These are phyloP conservation scores for Propithecus coquereli DNA, from an alignment of 2,113 vertebrate genomes.

Conservation along the genomic window DNA sequence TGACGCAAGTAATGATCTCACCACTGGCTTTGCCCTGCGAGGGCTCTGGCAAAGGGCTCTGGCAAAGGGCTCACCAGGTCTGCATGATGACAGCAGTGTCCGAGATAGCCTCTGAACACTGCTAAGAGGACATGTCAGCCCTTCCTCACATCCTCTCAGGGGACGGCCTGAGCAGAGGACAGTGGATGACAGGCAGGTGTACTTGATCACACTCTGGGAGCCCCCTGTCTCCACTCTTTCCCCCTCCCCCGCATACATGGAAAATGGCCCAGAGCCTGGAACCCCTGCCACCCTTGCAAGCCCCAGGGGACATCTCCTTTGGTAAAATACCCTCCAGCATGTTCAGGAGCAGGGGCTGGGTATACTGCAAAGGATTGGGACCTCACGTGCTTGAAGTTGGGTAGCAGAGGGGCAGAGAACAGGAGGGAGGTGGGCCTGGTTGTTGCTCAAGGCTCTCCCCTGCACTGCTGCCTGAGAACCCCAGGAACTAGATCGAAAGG, in stretches of 20 bases:
- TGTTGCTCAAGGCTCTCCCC: neutral
- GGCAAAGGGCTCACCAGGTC: neutral
- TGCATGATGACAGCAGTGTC: neutral
- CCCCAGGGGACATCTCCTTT: neutral
- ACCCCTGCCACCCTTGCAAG: neutral
- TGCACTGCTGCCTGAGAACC: neutral
- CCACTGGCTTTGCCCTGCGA: neutral
- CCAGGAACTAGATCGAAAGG: neutral
- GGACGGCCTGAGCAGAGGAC: neutral
- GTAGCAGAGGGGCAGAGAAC: neutral
- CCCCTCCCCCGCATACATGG: neutral
- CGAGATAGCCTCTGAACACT: neutral
- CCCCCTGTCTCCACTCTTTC: neutral
- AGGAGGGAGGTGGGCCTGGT: neutral
- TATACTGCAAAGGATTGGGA: neutral
- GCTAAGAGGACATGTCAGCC: neutral
- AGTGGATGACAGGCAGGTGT: neutral
- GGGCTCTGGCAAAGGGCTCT: neutral
- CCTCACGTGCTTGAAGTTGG: neutral
- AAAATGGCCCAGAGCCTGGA: neutral
- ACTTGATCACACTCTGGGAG: neutral
- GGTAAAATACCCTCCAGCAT: neutral
- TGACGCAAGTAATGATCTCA: slow-evolving; percentile 46
- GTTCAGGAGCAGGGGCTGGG: neutral
- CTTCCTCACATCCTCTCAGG: neutral